Base-by-base conservation (phyloP, 1,140 invertebrate species). In the Drosophila sulfurigaster region DNA sequence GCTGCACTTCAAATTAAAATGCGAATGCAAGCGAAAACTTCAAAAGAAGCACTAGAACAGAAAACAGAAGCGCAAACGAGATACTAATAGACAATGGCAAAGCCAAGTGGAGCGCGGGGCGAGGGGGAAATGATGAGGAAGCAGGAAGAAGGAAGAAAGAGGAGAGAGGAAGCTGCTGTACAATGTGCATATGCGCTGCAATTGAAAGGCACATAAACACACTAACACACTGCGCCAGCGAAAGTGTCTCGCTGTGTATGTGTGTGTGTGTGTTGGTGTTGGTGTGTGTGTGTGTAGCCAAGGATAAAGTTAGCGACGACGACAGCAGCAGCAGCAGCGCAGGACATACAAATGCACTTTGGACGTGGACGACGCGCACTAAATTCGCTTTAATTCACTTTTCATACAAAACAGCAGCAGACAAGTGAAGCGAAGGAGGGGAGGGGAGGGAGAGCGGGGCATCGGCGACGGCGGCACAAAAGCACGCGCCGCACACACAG, bases 341-440 rank as follows among this genome's bases (percentile, higher is more conserved):
- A 88, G 77, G 78, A 88, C 74, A 75, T 73, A 77, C 79, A 89
- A 89, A 88, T 88, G 83, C 83, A 89, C 83, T 88, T 88, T 88
- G 85, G 85, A 88, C 85, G 85, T 87, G 82, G 82, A 68, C 82
- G 83, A 80, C 52, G 79, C 83, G 85, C 81, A 63, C 85, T 88
- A 88, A 88, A 88, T 88, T 88, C 85, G 85, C 85, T 82, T 89
- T 88, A 88, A 88, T 88, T 88, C 85, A 88, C 85, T 88, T 89
- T 89, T 88, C 85, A 88, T 89, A 89, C 85, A 89, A 88, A 89
- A 89, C 85, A 88, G 73, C 41, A 78, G 48, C 65, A 85, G 32
- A n/a, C 49, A 52, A 20, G 49, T 25, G n/a, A n/a, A 41, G 41
- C 11, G n/a, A 6, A 13, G 1, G 38, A 6, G 0, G 41, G 0